Evolutionary conservation across 2,888 invertebrate species (phyloP).

Genomic region (Minunthozetes semirufus): DNA sequence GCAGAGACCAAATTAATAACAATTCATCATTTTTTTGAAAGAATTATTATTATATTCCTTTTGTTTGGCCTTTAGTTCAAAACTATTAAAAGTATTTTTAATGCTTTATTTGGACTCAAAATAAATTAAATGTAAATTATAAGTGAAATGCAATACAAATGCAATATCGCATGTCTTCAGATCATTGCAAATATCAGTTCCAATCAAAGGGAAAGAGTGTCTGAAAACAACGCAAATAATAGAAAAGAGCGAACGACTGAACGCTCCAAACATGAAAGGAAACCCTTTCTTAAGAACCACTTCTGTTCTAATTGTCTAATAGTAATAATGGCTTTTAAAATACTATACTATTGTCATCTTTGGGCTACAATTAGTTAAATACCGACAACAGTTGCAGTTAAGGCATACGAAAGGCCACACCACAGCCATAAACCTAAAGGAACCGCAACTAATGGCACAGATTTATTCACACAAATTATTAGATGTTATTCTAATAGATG

Average conservation of each 20-base stretch:
- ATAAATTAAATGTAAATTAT: neutral
- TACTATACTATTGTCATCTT: conserved; percentile 1
- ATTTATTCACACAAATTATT: neutral
- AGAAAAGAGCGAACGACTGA: neutral
- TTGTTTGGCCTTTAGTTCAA: neutral
- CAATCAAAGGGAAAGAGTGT: neutral
- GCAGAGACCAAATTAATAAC: neutral
- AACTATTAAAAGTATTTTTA: neutral
- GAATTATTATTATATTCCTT: conserved; percentile 10
- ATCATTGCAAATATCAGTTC: neutral
- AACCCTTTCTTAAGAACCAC: neutral
- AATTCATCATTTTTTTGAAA: conserved; percentile 22
- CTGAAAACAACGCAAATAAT: neutral
- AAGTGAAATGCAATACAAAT: conserved; percentile 1
- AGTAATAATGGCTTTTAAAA: conserved; percentile 26
- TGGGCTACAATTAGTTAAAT: conserved; percentile 18
- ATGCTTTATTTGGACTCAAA: neutral
- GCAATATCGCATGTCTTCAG: conserved; percentile 17
- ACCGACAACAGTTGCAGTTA: neutral
- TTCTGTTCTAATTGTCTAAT: neutral
- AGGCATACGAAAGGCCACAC: conserved; percentile 22
- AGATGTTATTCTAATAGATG: conserved; percentile 5
- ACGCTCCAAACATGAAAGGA: neutral
- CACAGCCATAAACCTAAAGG: conserved; percentile 16
- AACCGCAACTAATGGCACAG: conserved; percentile 2